These are phyloP conservation scores for Pomatorhinus ruficollis DNA, from an alignment of 2,113 vertebrate species.

Conservation along the genomic window DNA sequence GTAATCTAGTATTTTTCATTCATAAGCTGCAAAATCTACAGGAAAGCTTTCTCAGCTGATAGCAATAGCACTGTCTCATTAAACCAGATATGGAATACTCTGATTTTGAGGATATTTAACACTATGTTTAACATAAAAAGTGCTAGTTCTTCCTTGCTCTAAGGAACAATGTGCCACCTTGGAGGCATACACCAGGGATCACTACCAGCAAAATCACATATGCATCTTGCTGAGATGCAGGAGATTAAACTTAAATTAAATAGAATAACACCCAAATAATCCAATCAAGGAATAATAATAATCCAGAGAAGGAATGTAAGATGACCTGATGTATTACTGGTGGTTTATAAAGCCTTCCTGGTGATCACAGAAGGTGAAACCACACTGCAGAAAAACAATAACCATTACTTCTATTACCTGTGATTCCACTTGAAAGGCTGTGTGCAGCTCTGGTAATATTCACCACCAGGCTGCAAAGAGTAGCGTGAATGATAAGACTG, in stretches of 20 bases:
- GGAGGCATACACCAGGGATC: background rate
- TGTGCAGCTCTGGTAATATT: background rate
- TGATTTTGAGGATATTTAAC: background rate
- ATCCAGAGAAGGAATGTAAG: background rate
- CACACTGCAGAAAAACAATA: background rate
- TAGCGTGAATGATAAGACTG: background rate
- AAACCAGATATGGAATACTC: background rate
- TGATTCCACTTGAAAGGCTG: background rate
- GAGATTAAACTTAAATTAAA: background rate
- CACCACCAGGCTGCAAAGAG: background rate
- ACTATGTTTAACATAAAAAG: background rate
- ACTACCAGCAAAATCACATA: background rate
- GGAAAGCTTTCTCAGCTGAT: background rate
- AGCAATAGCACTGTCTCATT: background rate
- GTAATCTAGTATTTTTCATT: background rate
- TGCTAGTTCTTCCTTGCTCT: background rate
- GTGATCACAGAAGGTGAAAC: background rate
- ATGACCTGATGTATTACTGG: background rate
- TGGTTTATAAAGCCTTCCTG: background rate
- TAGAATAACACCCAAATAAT: background rate
- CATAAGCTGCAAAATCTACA: background rate
- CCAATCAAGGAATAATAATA: too few species aligned
- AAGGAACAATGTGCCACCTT: background rate
- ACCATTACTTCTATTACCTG: background rate
- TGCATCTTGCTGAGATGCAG: background rate